Evolutionary conservation across 1,140 invertebrate species (phyloP), one percentile per base, ranked within the genome.

Genomic region (Habropoda laboriosa): DNA sequence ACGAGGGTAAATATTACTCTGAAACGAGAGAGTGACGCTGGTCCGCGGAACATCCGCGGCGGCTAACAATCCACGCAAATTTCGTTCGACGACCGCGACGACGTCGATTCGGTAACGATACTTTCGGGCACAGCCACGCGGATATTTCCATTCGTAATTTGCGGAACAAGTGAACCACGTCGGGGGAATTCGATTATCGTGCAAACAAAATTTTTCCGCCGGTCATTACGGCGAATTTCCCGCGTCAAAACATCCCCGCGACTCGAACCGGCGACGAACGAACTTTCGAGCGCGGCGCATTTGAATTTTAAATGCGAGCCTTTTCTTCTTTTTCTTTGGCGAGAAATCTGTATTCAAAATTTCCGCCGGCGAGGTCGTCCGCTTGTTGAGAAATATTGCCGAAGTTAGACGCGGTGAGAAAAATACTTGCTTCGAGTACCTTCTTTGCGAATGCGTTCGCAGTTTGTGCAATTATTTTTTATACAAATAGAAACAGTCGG

Each of bases 221-320:
- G 3, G 0, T 45, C 60, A 38, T 64, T 30, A 74, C 40, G 47
- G 38, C n/a, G 49, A 21, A 45, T 32, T 55, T 32, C 38, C 38
- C 1, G 21, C 49, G 32, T 55, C 49, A 18, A 75, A 75, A 66
- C 51, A 67, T 55, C 32, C 27, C 16, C 61, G 49, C 30, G 38
- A 67, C 67, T 67, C 8, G 38, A 40, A 32, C 21, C 32, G 45
- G 27, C n/a, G 32, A 0, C 45, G 58, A 51, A 40, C 35, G 24
- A 64, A 74, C 8, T 64, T 49, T 40, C 49, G 16, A 40, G 24
- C 30, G 32, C 30, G 32, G n/a, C 24, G 71, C 16, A 74, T 74
- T 64, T 74, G 58, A 74, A 74, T 74, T 74, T 74, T 64, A 64
- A 64, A 74, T 74, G 45, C 18, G n/a, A n/a, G 13, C 32, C 2